Percentiles rank a stretch among this genome's conserved stretches.
Evolutionary conservation across 2,113 vertebrate species (phyloP).

Genomic region (Delphinapterus leucas): DNA sequence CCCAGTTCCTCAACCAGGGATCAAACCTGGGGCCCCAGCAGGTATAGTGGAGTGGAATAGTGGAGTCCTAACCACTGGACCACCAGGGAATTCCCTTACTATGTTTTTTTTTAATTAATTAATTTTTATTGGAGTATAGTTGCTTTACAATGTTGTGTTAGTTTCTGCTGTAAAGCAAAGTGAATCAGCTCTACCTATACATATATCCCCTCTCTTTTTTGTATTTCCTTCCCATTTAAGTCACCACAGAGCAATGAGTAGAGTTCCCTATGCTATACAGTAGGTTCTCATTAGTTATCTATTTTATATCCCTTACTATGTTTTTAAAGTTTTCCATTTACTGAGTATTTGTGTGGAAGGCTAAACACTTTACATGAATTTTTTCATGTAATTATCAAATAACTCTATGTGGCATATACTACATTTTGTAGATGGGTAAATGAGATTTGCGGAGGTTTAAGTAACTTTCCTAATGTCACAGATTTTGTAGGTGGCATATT

Average conservation of each 20-base stretch:
- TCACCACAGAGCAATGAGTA: too few relatives aligned
- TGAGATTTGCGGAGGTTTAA: not conserved
- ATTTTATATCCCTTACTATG: too few relatives aligned
- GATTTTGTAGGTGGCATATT: not conserved
- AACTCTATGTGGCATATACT: not conserved
- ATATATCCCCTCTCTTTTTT: too few relatives aligned
- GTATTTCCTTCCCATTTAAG: too few relatives aligned
- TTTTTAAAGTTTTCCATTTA: not conserved
- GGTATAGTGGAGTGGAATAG: not conserved
- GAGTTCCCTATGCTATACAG: too few relatives aligned
- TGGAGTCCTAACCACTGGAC: not conserved
- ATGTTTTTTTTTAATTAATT: too few relatives aligned
- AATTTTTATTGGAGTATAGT: too few relatives aligned
- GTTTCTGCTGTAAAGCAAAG: too few relatives aligned
- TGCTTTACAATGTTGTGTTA: too few relatives aligned
- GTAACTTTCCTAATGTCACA: not conserved
- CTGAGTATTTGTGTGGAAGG: not conserved
- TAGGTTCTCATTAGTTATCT: too few relatives aligned
- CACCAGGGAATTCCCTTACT: not conserved
- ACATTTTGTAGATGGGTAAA: not conserved
- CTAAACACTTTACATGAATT: not conserved
- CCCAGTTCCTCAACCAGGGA: not conserved
- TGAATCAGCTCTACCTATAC: too few relatives aligned
- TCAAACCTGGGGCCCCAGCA: not conserved
- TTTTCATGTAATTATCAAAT: not conserved